phyloP scores from a whole-genome alignment of 2,797 vertebrate genomes.

The Sebastes reedi region DNA sequence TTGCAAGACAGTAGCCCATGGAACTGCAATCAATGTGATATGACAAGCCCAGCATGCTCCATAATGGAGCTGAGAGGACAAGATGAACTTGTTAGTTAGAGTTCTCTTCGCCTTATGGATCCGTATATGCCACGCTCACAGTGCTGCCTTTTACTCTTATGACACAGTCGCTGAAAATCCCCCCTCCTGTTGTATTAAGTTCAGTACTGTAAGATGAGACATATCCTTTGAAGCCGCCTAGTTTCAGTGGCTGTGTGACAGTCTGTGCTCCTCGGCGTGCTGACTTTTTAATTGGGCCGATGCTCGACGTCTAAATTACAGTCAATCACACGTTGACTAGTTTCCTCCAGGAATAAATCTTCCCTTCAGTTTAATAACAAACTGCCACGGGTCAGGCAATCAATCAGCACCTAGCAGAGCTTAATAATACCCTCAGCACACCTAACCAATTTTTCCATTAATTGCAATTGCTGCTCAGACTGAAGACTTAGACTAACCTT shows the following conservation, averaged over 20 bases:
- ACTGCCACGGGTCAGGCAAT: background rate
- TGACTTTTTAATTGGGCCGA: background rate
- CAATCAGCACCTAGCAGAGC: background rate
- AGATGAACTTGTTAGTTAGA: background rate
- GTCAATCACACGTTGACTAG: background rate
- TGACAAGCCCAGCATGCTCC: background rate
- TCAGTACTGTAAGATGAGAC: background rate
- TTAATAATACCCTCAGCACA: background rate
- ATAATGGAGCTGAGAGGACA: conserved; percentile 14
- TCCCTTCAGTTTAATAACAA: conserved; percentile 5
- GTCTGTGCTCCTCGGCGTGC: background rate
- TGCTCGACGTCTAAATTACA: background rate
- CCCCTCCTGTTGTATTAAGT: background rate
- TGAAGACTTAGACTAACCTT: background rate
- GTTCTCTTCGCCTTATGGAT: background rate
- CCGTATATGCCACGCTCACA: background rate
- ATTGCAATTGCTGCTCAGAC: background rate
- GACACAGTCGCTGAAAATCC: background rate
- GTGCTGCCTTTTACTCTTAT: background rate
- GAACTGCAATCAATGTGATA: conserved; percentile 8
- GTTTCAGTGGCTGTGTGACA: conserved; percentile 4
- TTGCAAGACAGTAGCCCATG: background rate
- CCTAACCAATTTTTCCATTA: background rate
- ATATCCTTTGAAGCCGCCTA: background rate
- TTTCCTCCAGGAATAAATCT: background rate